These are phyloP conservation scores for Taenaris catops DNA, from an alignment of 2,888 invertebrate genomes.

Conservation along the genomic window DNA sequence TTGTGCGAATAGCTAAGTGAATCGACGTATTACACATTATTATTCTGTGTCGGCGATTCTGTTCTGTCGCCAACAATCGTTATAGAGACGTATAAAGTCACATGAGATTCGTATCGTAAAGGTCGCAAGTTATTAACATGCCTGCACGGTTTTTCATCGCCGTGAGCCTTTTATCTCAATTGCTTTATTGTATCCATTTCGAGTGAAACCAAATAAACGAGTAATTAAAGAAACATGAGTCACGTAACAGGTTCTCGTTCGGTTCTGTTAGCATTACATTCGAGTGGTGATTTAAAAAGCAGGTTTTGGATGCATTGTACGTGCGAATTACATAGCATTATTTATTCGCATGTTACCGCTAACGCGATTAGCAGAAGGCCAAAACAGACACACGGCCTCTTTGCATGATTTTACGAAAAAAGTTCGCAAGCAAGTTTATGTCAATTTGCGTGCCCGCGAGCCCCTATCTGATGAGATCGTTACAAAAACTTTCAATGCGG, in stretches of 20 bases:
- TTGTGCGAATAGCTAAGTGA: too few species aligned
- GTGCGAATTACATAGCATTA: conserved; percentile 57
- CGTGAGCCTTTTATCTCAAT: conserved; percentile 10
- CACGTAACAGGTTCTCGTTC: conserved; percentile 26
- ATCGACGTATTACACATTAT: too few species aligned
- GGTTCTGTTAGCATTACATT: conserved; percentile 1
- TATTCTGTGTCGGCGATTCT: too few species aligned
- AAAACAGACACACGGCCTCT: conserved; percentile 70
- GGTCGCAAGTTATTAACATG: conserved; percentile 2
- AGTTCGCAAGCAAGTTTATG: conserved; percentile 20
- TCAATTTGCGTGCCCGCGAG: conserved; percentile 33
- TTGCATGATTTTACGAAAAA: conserved; percentile 53
- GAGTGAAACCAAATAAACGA: conserved; percentile 31
- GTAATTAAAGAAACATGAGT: conserved; percentile 30
- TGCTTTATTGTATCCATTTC: conserved; percentile 30
- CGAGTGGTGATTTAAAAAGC: conserved; percentile 36
- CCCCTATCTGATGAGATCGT: conserved; percentile 33
- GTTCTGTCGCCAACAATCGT: too few species aligned
- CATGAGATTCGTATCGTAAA: conserved; percentile 8
- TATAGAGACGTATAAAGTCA: conserved; percentile 12
- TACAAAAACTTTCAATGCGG: conserved; percentile 3
- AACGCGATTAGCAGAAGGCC: conserved; percentile 71
- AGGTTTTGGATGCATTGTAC: conserved; percentile 37
- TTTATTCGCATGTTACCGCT: conserved; percentile 59
- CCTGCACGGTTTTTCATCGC: background rate